Evolutionary conservation across 2,888 invertebrate species (phyloP).

Genomic region (Sphaerophoria rueppellii): DNA sequence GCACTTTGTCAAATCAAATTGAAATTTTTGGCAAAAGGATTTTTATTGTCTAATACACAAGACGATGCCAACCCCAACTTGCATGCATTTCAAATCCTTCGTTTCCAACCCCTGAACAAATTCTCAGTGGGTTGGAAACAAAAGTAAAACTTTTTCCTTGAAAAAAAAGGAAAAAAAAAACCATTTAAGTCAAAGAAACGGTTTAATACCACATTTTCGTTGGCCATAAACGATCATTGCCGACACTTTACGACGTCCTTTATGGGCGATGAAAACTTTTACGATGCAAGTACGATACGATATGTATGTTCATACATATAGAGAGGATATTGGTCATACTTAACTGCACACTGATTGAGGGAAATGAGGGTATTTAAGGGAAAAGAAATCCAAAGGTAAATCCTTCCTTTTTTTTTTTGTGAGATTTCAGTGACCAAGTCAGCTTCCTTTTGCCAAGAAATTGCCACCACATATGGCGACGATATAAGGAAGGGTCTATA

Average conservation of each 20-base stretch:
- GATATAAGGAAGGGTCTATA: conserved; percentile 30
- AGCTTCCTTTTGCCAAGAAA: conserved; percentile 29
- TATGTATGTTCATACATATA: neutral
- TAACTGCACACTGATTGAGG: conserved; percentile 73
- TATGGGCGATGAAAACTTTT: conserved; percentile 74
- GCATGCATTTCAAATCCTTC: conserved; percentile 3
- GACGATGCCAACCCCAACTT: conserved; percentile 4
- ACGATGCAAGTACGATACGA: conserved; percentile 56
- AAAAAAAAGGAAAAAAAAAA: conserved; percentile 9
- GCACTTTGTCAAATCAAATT: conserved; percentile 78
- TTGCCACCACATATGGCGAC: conserved; percentile 52
- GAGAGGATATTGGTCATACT: conserved; percentile 73
- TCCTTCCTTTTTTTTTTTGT: conserved; percentile 23
- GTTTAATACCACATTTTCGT: conserved; percentile 75
- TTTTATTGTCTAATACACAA: conserved; percentile 64
- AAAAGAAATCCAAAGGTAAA: conserved; percentile 38
- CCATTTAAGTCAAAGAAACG: conserved; percentile 64
- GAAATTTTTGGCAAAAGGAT: conserved; percentile 76
- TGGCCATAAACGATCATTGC: conserved; percentile 76
- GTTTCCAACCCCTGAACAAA: conserved; percentile 35
- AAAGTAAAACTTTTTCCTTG: conserved; percentile 35
- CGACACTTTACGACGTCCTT: conserved; percentile 76
- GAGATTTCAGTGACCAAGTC: conserved; percentile 36
- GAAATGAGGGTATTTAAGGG: conserved; percentile 68
- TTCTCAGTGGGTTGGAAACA: conserved; percentile 4